Evolutionary conservation across 2,113 vertebrate species (phyloP).

Genomic region (Fukomys damarensis): DNA sequence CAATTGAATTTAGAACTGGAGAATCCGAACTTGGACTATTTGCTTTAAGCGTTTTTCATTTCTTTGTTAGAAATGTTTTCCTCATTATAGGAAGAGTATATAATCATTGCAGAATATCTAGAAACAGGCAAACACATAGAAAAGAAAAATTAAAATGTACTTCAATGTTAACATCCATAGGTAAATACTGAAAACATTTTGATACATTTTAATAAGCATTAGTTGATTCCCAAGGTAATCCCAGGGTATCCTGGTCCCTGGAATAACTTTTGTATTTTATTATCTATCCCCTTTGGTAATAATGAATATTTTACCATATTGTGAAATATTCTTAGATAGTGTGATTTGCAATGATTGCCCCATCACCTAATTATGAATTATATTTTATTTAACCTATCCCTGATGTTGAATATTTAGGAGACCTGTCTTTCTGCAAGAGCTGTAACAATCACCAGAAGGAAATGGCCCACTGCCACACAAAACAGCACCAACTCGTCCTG

Average conservation of each 20-base stretch:
- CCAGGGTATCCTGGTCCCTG: background rate
- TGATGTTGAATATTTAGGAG: background rate
- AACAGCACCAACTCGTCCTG: background rate
- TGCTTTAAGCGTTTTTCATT: background rate
- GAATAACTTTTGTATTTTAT: background rate
- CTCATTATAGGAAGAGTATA: background rate
- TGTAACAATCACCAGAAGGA: background rate
- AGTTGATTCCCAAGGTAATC: background rate
- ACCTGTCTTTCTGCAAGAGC: background rate
- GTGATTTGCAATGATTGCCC: background rate
- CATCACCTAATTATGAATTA: background rate
- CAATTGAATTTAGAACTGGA: background rate
- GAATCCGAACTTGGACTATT: background rate
- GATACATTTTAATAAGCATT: slow-evolving; percentile 23
- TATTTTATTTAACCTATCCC: background rate
- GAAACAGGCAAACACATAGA: background rate
- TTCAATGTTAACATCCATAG: background rate
- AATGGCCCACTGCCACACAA: background rate
- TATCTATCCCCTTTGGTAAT: background rate
- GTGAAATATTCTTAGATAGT: slow-evolving; percentile 32
- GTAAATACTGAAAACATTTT: slow-evolving; percentile 26
- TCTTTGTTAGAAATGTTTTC: slow-evolving; percentile 39
- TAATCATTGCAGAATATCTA: background rate
- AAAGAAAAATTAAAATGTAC: background rate
- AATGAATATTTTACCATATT: slow-evolving; percentile 4